Conservation (phyloP, 2,888 invertebrate genomes). For the Pocota personata region DNA sequence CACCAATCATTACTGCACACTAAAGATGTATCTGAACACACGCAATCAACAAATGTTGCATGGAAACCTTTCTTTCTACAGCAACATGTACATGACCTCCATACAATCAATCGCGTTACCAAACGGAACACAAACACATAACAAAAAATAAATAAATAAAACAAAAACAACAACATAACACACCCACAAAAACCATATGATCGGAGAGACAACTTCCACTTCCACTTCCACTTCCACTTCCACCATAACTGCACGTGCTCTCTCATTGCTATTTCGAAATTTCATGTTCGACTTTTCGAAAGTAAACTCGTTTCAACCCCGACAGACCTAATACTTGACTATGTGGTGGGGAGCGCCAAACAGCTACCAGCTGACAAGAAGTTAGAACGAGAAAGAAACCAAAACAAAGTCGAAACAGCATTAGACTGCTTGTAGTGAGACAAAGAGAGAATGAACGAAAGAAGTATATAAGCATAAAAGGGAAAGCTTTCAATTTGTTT, state of each 20-base stretch:
- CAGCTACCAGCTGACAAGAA: slow-evolving; percentile 36
- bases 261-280: slow-evolving; percentile 67
- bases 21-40: background rate
- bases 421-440: background rate
- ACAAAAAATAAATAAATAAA: slow-evolving; percentile 7
- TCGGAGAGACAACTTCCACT: slow-evolving; percentile 23
- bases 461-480: slow-evolving; percentile 38
- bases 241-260: slow-evolving; percentile 61
- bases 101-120: slow-evolving; percentile 47
- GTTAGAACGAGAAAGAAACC: slow-evolving; percentile 56
- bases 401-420: slow-evolving; percentile 47
- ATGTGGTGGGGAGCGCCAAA: background rate
- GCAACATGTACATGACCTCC: slow-evolving; percentile 68
- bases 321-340: background rate
- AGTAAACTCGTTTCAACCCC: slow-evolving; percentile 46
- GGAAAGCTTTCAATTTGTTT: slow-evolving; percentile 57
- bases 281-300: slow-evolving; percentile 62
- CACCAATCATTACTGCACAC: background rate
- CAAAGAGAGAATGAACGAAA: background rate
- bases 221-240: slow-evolving; percentile 23
- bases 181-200: slow-evolving; percentile 67
- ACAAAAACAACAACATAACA: slow-evolving; percentile 52
- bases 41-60: slow-evolving; percentile 29
- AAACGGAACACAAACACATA: slow-evolving; percentile 14
- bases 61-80: background rate